phyloP scores from a whole-genome alignment of 92 coral and sea anemone genomes.

The Epizoanthus scotinus region DNA sequence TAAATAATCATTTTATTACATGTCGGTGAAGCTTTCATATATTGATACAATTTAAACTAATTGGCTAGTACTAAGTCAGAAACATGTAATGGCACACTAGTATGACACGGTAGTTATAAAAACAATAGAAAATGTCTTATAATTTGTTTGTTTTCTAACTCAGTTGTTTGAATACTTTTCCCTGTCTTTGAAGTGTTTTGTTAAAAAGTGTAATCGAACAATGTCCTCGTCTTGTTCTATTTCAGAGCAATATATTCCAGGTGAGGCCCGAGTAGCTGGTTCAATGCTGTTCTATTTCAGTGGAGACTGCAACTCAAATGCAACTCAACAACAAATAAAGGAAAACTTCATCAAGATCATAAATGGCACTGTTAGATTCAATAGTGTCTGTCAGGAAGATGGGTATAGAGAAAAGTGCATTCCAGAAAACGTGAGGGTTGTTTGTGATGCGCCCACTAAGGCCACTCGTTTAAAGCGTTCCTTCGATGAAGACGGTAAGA shows the following conservation, averaged over 20 bases:
- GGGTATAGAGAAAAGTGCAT: neutral
- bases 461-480: slow-evolving; percentile 3
- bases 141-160: too few relatives aligned
- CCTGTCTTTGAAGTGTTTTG: too few relatives aligned
- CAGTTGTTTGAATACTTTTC: too few relatives aligned
- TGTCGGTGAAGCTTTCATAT: too few relatives aligned
- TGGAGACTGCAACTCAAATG: slow-evolving; percentile 13
- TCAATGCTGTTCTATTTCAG: slow-evolving; percentile 27
- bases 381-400: neutral
- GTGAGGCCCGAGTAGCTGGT: slow-evolving; percentile 5
- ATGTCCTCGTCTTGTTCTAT: neutral
- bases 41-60: too few relatives aligned
- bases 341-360: slow-evolving; percentile 1
- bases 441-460: slow-evolving; percentile 4
- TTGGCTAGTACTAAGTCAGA: too few relatives aligned
- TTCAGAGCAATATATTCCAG: slow-evolving; percentile 17
- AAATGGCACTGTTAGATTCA: neutral
- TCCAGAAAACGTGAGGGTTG: slow-evolving; percentile 30
- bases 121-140: too few relatives aligned
- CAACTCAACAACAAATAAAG: slow-evolving; percentile 26
- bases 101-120: too few relatives aligned
- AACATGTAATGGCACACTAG: too few relatives aligned
- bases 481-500: neutral
- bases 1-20: too few relatives aligned
- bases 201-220: too few relatives aligned